Conservation (phyloP, 2,888 invertebrate species). For the Amphimallon solstitiale region DNA sequence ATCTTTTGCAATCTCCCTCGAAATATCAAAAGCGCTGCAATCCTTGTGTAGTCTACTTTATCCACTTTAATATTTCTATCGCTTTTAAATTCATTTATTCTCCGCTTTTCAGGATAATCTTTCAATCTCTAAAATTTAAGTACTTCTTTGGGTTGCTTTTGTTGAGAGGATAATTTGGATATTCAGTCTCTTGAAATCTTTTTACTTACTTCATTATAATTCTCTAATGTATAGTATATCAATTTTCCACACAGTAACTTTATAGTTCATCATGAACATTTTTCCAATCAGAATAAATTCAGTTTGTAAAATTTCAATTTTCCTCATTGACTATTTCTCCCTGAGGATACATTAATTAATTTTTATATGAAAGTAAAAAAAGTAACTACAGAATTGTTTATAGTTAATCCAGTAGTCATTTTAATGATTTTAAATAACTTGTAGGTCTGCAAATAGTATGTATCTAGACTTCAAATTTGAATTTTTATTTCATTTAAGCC, state of each 20-base stretch:
- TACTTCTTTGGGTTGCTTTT: constrained; percentile 23
- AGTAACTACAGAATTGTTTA: no score
- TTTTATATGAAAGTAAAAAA: no score
- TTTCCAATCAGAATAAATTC: no score
- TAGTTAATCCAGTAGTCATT: no score
- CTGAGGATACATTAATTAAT: no score
- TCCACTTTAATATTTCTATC: constrained; percentile 20
- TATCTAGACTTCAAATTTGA: no score
- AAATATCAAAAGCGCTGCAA: not conserved
- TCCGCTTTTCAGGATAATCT: constrained; percentile 20
- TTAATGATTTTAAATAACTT: no score
- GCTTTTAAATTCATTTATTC: constrained; percentile 15
- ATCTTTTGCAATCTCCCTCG: not conserved
- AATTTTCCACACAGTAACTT: constrained; percentile 12
- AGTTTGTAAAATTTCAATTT: no score
- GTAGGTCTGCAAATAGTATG: no score
- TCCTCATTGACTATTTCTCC: no score
- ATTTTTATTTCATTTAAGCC: no score
- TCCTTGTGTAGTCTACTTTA: constrained; percentile 9
- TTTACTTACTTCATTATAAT: constrained; percentile 17
- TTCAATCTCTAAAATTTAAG: constrained; percentile 30
- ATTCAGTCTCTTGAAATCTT: not conserved
- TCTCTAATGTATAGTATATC: not conserved
- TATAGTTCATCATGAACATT: not conserved
- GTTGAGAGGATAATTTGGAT: constrained; percentile 24